Percentiles rank a stretch among this genome's conserved stretches.
These are phyloP conservation scores for Hydrophis major DNA, from an alignment of 2,797 vertebrate genomes.

Conservation along the genomic window DNA sequence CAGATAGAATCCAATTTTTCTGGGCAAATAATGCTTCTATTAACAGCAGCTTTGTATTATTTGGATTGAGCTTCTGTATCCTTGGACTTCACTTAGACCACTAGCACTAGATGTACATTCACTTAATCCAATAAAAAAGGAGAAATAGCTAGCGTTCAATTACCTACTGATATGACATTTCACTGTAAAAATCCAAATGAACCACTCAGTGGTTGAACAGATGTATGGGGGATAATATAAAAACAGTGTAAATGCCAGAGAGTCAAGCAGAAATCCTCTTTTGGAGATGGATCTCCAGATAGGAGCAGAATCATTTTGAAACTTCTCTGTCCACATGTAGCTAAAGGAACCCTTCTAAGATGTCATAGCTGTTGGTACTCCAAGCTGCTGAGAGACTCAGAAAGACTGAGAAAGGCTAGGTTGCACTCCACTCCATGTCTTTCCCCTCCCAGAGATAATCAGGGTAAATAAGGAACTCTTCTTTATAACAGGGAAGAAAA, in stretches of 20 bases:
- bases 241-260: not conserved
- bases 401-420: not conserved
- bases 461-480: not conserved
- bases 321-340: not conserved
- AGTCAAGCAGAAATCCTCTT: not conserved
- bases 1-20: not conserved
- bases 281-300: not conserved
- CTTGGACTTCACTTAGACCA: not conserved
- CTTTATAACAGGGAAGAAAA: not conserved
- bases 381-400: not conserved
- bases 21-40: not conserved
- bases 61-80: not conserved
- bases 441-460: not conserved
- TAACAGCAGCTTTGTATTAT: not conserved
- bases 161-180: not conserved
- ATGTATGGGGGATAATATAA: not conserved
- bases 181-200: not conserved
- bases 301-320: not conserved
- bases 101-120: not conserved
- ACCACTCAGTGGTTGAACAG: not conserved
- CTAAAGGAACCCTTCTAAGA: not conserved
- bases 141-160: not conserved
- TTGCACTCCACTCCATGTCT: not conserved
- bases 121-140: not conserved
- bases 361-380: not conserved